These are phyloP conservation scores for Campylomormyrus numenius DNA, from an alignment of 2,113 vertebrate genomes.

Conservation along the genomic window DNA sequence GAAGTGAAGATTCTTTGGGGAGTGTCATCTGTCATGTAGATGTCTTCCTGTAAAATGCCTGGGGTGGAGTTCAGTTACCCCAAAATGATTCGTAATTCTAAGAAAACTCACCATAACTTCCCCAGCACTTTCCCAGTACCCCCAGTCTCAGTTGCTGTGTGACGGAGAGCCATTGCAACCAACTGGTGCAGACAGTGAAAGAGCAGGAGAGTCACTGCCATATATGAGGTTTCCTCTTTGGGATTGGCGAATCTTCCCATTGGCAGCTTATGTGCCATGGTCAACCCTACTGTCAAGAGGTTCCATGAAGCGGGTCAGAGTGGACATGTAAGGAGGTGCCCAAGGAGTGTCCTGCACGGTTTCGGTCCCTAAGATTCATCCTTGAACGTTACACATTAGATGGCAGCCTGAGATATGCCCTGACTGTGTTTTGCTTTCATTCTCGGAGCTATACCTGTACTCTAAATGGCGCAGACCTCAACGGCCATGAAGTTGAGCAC, in stretches of 20 bases:
- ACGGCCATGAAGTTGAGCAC: background rate
- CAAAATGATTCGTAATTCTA: background rate
- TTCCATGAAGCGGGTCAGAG: background rate
- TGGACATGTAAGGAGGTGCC: background rate
- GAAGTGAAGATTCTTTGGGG: background rate
- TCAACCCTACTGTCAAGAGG: background rate
- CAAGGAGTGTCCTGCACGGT: background rate
- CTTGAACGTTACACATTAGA: background rate
- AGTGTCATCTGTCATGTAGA: background rate
- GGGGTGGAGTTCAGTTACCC: background rate
- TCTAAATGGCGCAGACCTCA: background rate
- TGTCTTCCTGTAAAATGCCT: background rate
- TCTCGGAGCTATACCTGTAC: background rate
- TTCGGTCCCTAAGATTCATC: background rate
- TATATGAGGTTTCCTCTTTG: background rate
- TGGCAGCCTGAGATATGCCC: background rate
- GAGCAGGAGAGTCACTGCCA: background rate
- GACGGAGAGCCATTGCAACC: background rate
- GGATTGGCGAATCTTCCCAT: background rate
- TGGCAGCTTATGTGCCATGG: background rate
- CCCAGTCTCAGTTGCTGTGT: background rate
- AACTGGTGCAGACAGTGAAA: background rate
- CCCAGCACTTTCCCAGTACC: background rate
- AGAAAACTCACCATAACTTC: background rate
- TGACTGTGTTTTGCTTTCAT: conserved; percentile 20